phyloP scores from a whole-genome alignment of 1,140 invertebrate species.

The Dreissena rostriformis region DNA sequence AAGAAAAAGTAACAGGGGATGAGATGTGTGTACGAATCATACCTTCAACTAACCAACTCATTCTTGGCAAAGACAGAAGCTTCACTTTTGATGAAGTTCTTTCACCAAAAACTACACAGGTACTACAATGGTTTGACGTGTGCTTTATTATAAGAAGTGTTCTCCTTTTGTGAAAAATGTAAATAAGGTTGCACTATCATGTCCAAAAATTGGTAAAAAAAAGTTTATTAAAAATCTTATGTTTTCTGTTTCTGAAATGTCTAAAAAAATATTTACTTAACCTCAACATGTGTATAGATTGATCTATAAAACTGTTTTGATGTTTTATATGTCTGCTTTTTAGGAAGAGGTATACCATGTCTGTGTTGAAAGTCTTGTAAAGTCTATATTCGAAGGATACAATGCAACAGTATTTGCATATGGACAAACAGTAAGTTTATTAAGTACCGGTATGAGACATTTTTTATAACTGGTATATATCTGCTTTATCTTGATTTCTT shows the following conservation, averaged over 20 bases:
- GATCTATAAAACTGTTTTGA: no score
- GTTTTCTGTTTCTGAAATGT: background rate
- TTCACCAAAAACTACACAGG: conserved; percentile 86
- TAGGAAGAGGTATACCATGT: conserved; percentile 88
- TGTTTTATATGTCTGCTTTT: conserved; percentile 28
- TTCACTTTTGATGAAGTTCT: conserved; percentile 97
- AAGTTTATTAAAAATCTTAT: background rate
- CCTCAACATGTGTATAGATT: background rate
- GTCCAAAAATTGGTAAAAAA: no score
- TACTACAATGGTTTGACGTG: conserved; percentile 28
- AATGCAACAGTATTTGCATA: conserved; percentile 94
- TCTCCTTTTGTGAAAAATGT: no score
- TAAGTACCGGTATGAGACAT: background rate
- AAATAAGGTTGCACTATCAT: no score
- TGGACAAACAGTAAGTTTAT: conserved; percentile 90
- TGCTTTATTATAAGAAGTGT: no score
- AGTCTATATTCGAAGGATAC: conserved; percentile 92
- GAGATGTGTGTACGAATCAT: conserved; percentile 77
- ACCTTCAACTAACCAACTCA: conserved; percentile 87
- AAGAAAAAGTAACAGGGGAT: conserved; percentile 78
- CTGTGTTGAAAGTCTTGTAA: conserved; percentile 89
- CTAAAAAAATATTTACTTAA: background rate
- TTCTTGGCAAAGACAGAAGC: conserved; percentile 93
- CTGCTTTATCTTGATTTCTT: no score
- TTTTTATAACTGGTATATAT: no score